Conservation (phyloP, 2,113 vertebrate species). For the Tenebrosternarchus preto region DNA sequence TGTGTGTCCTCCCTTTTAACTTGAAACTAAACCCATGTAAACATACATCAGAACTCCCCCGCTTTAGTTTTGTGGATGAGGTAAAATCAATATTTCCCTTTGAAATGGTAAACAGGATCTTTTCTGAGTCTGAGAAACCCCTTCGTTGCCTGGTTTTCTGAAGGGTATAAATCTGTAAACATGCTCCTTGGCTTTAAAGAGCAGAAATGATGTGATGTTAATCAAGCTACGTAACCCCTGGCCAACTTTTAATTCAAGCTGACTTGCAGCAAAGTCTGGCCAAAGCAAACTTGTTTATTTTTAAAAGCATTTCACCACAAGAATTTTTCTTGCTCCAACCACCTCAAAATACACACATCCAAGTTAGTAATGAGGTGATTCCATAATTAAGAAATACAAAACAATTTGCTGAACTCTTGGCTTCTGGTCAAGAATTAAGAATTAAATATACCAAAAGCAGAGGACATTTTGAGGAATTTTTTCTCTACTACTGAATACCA, state of each 20-base stretch:
- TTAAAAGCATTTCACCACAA: constrained; percentile 53
- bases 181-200: constrained; percentile 62
- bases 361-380: constrained; percentile 50
- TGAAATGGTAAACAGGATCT: constrained; percentile 49
- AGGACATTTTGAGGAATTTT: not conserved
- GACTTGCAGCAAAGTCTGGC: constrained; percentile 35
- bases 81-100: constrained; percentile 62
- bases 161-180: constrained; percentile 57
- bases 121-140: constrained; percentile 22
- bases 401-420: constrained; percentile 36
- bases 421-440: constrained; percentile 29
- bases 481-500: constrained; percentile 2
- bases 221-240: constrained; percentile 50
- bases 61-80: constrained; percentile 53
- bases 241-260: constrained; percentile 61
- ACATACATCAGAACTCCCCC: constrained; percentile 41
- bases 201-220: constrained; percentile 55
- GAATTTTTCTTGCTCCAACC: constrained; percentile 48
- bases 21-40: constrained; percentile 48
- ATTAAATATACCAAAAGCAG: constrained; percentile 4
- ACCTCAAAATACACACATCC: constrained; percentile 34
- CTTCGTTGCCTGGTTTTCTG: constrained; percentile 34
- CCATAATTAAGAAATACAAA: constrained; percentile 53
- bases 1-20: constrained; percentile 4
- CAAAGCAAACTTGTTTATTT: constrained; percentile 60